Base-by-base conservation (phyloP, 1,140 invertebrate species). In the Micrasema minimum region DNA sequence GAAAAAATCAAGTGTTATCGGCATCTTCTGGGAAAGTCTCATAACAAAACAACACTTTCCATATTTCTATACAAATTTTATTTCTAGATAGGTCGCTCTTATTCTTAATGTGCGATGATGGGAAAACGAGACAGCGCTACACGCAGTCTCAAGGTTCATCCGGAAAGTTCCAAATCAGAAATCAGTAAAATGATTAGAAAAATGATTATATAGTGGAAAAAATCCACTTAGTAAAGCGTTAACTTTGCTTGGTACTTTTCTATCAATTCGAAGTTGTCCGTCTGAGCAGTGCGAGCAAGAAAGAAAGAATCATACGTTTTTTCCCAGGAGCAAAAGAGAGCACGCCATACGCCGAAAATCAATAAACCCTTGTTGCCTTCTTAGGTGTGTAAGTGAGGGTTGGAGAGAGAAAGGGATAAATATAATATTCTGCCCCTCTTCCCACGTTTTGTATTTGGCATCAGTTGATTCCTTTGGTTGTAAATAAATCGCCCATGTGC, bases 321-420 rank as follows among this genome's bases (percentile, higher is more conserved):
- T 37, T 37, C 12, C 20, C 14, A 12, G 12, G 37, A 38, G 50
- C 14, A 14, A 67, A 50, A 7, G 65, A 41, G 38, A 53, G 12
- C 10, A 26, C 48, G 38, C 50, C 50, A 38, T 67, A 67, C 65
- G 43, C 50, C 45, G 48, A 71, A 71, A 71, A 71, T 71, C 69
- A 71, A 71, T 71, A 71, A 64, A 53, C 57, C 69, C 69, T 53
- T 43, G 68, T 51, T 26, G 57, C 55, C 68, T 61, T 67, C 50
- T 55, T 55, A 31, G 46, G 26, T 16, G 57, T 20, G 57, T 26
- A 26, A 53, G 23, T 41, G 10, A 45, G 55, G 48, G 50, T 53
- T 22, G 16, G 31, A 51, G 48, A 53, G 67, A 51, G 43, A 66
- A 51, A 66, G 62, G 62, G 45, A n/a, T 3, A 43, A 43, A 43